Base-by-base conservation (phyloP, 2,113 vertebrate species). In the Gavia stellata region DNA sequence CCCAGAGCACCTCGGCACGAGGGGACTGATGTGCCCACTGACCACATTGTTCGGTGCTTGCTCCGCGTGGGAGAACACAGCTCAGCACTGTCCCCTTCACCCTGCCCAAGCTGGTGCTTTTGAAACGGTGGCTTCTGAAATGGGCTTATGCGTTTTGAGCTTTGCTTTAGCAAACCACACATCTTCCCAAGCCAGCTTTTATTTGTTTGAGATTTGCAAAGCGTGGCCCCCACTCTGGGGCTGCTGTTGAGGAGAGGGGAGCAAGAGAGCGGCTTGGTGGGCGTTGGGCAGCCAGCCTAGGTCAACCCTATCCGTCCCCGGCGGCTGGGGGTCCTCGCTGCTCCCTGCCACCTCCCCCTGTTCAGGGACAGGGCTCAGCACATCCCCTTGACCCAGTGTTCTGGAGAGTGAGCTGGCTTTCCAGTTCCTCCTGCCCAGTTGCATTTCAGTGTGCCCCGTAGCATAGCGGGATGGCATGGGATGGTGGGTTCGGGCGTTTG, bases 11-110 rank as follows among this genome's bases (percentile, higher is more conserved):
- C 24, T 58, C 1, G 4, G 56, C 61, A 21, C 2, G 3, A 7
- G 3, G 36, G 23, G 24, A 25, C 40, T 2, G 4, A 25, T 0
- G 3, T 50, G 20, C 40, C 36, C 15, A 3, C 17, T 58, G 47
- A 31, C 50, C 2, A 0, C 2, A 0, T 29, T 25, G 25, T 42
- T 66, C 2, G 2, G 53, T 0, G 0, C 55, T 38, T 38, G 17
- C 33, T 56, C 81, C 3, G 1, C 7, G 0, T 25, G 61, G 56
- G 23, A 7, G 17, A n/a, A 9, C 61, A 38, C 80, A 45, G 56
- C 36, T 62, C 55, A 26, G 66, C 45, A 12, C 24, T 25, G 5
- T 50, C 33, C 44, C n/a, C 70, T 74, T 58, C 3, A 3, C 55
- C 59, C 33, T 61, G 47, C 40, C 42, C 19, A 49, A 33, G 56